A percentile compares a stretch with the other conserved stretches of the same genome.
These are phyloP conservation scores for Nanger granti DNA, from an alignment of 2,113 vertebrate species.

Conservation along the genomic window DNA sequence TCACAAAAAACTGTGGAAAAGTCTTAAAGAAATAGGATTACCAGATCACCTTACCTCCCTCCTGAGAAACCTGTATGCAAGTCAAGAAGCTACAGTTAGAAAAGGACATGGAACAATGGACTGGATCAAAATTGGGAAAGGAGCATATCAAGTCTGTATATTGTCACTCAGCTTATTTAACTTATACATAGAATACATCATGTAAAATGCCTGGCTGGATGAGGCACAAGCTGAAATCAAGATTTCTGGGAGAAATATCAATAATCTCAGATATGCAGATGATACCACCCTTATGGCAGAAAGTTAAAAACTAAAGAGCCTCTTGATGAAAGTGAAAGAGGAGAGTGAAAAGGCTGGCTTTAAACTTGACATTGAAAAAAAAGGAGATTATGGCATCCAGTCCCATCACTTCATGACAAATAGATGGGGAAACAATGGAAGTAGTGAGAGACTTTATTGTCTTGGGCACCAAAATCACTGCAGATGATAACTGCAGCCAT, in stretches of 20 bases:
- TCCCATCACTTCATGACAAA: not conserved
- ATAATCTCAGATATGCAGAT: not conserved
- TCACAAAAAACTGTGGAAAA: not conserved
- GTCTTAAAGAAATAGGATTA: not conserved
- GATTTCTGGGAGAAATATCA: not conserved
- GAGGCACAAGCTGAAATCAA: not conserved
- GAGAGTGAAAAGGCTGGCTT: not conserved
- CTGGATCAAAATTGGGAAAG: not conserved
- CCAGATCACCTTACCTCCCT: not conserved
- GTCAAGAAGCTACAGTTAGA: not conserved
- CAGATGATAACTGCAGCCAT: not conserved
- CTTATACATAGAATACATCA: not conserved
- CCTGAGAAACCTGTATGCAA: not conserved
- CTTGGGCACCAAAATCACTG: not conserved
- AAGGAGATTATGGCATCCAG: not conserved
- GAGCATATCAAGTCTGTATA: not conserved
- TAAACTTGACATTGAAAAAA: not conserved
- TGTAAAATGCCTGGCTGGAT: not conserved
- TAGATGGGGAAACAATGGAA: not conserved
- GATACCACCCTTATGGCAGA: not conserved
- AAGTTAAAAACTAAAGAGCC: not conserved
- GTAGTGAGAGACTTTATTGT: not conserved
- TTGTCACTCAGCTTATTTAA: not conserved
- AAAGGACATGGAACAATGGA: rapidly evolving
- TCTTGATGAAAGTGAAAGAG: not conserved